Evolutionary conservation across 2,888 invertebrate genomes (phyloP).

Genomic region (Ichneumoninae sp.): DNA sequence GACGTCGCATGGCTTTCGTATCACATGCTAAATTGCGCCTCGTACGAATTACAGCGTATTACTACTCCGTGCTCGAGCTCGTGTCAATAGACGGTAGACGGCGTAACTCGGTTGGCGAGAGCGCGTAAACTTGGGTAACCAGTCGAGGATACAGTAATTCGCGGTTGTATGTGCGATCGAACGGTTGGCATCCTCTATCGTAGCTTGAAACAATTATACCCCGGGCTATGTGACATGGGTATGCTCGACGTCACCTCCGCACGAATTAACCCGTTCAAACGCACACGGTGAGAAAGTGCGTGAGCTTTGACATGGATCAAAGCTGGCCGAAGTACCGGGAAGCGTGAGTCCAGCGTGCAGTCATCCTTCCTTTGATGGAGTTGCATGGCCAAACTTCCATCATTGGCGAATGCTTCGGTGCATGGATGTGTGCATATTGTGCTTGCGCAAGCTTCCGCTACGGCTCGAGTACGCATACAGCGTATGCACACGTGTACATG

Average conservation of each 20-base stretch:
- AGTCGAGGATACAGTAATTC: conserved; percentile 15
- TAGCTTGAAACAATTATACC: background rate
- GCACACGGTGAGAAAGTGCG: background rate
- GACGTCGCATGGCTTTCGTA: conserved; percentile 3
- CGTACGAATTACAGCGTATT: conserved; percentile 43
- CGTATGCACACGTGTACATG: background rate
- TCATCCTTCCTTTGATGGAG: background rate
- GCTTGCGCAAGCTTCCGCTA: background rate
- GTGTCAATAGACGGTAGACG: conserved; percentile 31
- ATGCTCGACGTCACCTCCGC: background rate
- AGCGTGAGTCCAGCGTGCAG: background rate
- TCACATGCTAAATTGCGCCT: conserved; percentile 48
- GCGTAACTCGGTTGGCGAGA: conserved; percentile 26
- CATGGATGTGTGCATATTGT: background rate
- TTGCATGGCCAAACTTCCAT: background rate
- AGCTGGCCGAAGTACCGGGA: background rate
- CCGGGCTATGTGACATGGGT: background rate
- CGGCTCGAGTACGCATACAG: background rate
- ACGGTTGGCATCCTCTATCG: background rate
- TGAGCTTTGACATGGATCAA: background rate
- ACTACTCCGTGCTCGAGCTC: conserved; percentile 48
- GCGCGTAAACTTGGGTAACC: conserved; percentile 52
- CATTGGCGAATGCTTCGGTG: background rate
- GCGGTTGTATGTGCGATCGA: background rate
- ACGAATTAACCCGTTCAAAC: background rate